phyloP scores from a whole-genome alignment of 2,113 vertebrate species.

The Myrmecobius fasciatus region DNA sequence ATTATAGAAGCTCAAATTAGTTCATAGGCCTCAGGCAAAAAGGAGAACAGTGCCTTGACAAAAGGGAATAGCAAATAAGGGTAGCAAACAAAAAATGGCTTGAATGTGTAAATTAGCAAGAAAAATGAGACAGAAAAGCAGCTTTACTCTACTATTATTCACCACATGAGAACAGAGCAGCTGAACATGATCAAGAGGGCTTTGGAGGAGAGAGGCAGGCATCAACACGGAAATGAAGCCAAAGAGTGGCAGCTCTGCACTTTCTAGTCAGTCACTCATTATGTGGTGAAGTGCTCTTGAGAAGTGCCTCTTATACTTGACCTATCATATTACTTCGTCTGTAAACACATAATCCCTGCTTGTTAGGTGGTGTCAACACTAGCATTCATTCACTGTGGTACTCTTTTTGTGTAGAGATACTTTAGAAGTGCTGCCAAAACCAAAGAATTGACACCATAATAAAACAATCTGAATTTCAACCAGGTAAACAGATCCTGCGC shows the following conservation, averaged over 20 bases:
- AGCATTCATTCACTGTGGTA: slow-evolving; percentile 88
- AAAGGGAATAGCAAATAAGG: slow-evolving; percentile 96
- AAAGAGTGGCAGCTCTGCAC: slow-evolving; percentile 92
- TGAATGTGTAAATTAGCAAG: slow-evolving; percentile 99
- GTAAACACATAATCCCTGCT: slow-evolving; percentile 98
- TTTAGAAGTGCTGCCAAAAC: slow-evolving; percentile 91
- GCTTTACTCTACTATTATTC: slow-evolving; percentile 94
- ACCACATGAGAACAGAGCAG: slow-evolving; percentile 93
- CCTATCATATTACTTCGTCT: slow-evolving; percentile 97
- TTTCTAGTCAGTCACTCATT: slow-evolving; percentile 97
- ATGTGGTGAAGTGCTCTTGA: slow-evolving; percentile 91
- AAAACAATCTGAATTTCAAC: slow-evolving; percentile 92
- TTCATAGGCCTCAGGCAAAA: slow-evolving; percentile 94
- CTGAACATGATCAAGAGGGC: slow-evolving; percentile 95
- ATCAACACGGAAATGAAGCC: slow-evolving; percentile 90
- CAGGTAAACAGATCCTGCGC: slow-evolving; percentile 87
- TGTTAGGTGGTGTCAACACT: slow-evolving; percentile 97
- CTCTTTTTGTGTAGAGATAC: slow-evolving; percentile 87
- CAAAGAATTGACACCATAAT: slow-evolving; percentile 90
- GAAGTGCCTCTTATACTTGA: slow-evolving; percentile 94
- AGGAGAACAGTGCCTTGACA: slow-evolving; percentile 88
- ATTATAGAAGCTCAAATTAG: slow-evolving; percentile 99
- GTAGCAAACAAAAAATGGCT: slow-evolving; percentile 97
- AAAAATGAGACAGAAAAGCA: slow-evolving; percentile 95
- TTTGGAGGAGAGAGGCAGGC: slow-evolving; percentile 92